Conservation (phyloP, 2,797 vertebrate genomes). For the Etheostoma nigrum region DNA sequence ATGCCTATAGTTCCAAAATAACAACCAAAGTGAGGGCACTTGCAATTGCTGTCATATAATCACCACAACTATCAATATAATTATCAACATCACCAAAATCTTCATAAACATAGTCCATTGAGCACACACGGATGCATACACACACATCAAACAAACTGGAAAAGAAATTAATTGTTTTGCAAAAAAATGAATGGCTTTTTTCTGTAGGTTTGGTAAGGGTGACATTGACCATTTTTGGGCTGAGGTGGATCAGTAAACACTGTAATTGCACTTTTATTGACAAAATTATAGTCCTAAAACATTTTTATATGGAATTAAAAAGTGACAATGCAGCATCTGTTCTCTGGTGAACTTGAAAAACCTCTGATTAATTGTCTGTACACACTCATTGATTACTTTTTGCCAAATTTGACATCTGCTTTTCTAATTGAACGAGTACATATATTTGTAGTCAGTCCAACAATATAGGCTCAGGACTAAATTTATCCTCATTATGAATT, state of each 20-base stretch:
- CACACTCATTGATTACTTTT: slow-evolving; percentile 2
- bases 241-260: slow-evolving; percentile 74
- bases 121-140: slow-evolving; percentile 82
- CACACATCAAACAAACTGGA: slow-evolving; percentile 50
- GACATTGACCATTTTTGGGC: slow-evolving; percentile 67
- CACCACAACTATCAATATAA: slow-evolving; percentile 84
- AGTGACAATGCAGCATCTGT: slow-evolving; percentile 71
- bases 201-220: slow-evolving; percentile 54
- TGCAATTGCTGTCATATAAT: slow-evolving; percentile 83
- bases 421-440: slow-evolving; percentile 12
- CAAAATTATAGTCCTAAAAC: slow-evolving; percentile 63
- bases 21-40: slow-evolving; percentile 85
- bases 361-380: slow-evolving; percentile 32
- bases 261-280: slow-evolving; percentile 85
- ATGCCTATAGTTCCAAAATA: slow-evolving; percentile 80
- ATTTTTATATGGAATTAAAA: slow-evolving; percentile 63
- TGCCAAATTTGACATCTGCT: slow-evolving; percentile 4
- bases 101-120: slow-evolving; percentile 76
- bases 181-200: slow-evolving; percentile 73
- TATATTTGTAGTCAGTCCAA: slow-evolving; percentile 9
- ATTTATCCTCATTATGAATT: slow-evolving; percentile 25
- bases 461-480: slow-evolving; percentile 4
- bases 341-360: slow-evolving; percentile 40
- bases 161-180: slow-evolving; percentile 54
- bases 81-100: slow-evolving; percentile 81